These are phyloP conservation scores for Galeruca laticollis DNA, from an alignment of 2,888 invertebrate species.

Conservation along the genomic window DNA sequence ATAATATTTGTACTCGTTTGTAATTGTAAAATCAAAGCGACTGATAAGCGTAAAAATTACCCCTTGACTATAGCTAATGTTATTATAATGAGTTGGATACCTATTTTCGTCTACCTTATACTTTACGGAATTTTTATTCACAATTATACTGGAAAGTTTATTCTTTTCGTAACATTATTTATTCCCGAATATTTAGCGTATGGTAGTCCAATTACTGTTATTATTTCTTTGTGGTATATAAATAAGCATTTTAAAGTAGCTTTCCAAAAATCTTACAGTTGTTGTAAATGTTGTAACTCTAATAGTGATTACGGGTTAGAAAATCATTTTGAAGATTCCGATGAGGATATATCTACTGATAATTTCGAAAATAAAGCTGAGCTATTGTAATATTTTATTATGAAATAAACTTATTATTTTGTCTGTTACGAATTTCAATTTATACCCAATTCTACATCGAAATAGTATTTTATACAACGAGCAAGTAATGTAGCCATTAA, in stretches of 20 bases:
- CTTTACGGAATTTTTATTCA: not conserved
- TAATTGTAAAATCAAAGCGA: not conserved
- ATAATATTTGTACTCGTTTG: slow-evolving; percentile 3
- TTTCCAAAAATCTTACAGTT: not conserved
- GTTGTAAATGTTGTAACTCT: not conserved
- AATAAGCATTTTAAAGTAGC: slow-evolving; percentile 23
- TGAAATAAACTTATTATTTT: too few relatives aligned
- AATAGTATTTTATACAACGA: too few relatives aligned
- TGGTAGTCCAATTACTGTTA: slow-evolving; percentile 12
- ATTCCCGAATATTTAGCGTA: slow-evolving; percentile 14
- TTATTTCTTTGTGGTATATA: not conserved
- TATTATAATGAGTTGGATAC: slow-evolving; percentile 8
- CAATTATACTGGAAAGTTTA: not conserved
- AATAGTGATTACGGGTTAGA: not conserved
- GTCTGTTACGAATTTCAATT: too few relatives aligned
- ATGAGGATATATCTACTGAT: not conserved
- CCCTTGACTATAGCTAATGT: not conserved
- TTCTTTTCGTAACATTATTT: slow-evolving; percentile 7
- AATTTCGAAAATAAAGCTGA: not conserved
- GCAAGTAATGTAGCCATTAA: too few relatives aligned
- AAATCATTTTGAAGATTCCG: not conserved
- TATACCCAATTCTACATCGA: too few relatives aligned
- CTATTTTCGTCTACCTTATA: not conserved
- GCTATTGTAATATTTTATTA: not conserved
- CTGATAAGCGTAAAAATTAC: not conserved